These are phyloP conservation scores for Nerophis lumbriciformis DNA, from an alignment of 2,113 vertebrate species.

Conservation along the genomic window DNA sequence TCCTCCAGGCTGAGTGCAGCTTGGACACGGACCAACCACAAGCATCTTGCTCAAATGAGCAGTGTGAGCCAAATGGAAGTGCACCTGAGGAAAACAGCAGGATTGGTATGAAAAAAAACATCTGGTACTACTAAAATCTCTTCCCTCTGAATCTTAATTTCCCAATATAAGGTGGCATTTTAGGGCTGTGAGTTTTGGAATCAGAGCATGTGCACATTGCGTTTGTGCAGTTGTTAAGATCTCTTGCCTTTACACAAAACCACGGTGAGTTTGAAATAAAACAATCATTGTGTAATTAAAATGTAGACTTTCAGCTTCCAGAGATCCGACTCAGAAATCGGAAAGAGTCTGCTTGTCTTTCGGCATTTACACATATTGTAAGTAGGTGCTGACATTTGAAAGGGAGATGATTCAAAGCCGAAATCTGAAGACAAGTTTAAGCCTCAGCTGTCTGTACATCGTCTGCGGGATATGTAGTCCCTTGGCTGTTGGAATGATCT, in stretches of 20 bases:
- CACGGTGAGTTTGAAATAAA: not conserved
- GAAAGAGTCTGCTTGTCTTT: too few species aligned
- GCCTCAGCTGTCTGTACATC: too few species aligned
- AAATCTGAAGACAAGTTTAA: too few species aligned
- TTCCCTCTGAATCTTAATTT: not conserved
- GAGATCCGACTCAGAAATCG: too few species aligned
- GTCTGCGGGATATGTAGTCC: too few species aligned
- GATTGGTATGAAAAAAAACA: constrained; percentile 5
- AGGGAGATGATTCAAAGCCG: too few species aligned
- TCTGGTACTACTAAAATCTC: constrained; percentile 6
- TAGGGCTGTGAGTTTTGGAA: not conserved
- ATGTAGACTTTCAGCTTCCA: not conserved
- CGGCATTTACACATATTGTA: too few species aligned
- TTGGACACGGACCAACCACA: constrained; percentile 79
- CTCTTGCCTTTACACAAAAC: not conserved
- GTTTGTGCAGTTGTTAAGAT: not conserved
- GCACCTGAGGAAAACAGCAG: constrained; percentile 54
- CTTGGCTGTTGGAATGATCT: constrained; percentile 29
- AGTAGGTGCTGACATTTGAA: too few species aligned
- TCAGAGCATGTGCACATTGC: not conserved
- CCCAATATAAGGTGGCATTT: not conserved
- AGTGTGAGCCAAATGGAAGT: constrained; percentile 77
- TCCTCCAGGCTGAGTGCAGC: constrained; percentile 68
- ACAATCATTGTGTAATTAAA: not conserved
- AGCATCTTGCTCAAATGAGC: constrained; percentile 77